Percentiles rank a stretch among this genome's conserved stretches.
Conservation (phyloP, 2,888 invertebrate species). For the Nymphalis c-album region DNA sequence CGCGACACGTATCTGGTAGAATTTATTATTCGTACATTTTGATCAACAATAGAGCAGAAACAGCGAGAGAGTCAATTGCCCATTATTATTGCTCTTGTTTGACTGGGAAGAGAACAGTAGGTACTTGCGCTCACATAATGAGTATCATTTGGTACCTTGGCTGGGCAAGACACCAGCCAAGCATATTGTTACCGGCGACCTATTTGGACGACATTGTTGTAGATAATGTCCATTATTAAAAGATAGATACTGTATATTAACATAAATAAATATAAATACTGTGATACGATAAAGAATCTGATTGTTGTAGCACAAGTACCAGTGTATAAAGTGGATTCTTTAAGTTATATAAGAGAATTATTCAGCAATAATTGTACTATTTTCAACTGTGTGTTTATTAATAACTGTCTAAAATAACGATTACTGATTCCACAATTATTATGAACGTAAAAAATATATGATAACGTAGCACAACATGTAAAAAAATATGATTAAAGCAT, state of each 20-base stretch:
- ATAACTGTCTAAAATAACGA: too few species aligned
- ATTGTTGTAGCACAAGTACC: too few species aligned
- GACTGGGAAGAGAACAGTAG: not conserved
- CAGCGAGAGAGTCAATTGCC: not conserved
- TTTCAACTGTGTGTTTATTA: not conserved
- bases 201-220: slow-evolving; percentile 1
- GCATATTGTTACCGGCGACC: not conserved
- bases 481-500: not conserved
- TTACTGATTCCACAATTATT: too few species aligned
- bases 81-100: not conserved
- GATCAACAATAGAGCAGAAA: not conserved
- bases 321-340: too few species aligned
- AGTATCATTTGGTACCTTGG: not conserved
- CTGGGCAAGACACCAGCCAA: not conserved
- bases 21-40: slow-evolving; percentile 2
- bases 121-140: not conserved
- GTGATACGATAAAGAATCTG: too few species aligned
- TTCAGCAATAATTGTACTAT: too few species aligned
- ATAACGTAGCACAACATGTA: too few species aligned
- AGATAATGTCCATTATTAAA: not conserved
- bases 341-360: too few species aligned
- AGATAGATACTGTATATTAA: too few species aligned
- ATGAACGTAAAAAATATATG: too few species aligned
- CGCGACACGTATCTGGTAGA: not conserved
- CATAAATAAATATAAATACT: too few species aligned